These are phyloP conservation scores for Syngnathus scovelli DNA, from an alignment of 2,113 vertebrate species.

Conservation along the genomic window DNA sequence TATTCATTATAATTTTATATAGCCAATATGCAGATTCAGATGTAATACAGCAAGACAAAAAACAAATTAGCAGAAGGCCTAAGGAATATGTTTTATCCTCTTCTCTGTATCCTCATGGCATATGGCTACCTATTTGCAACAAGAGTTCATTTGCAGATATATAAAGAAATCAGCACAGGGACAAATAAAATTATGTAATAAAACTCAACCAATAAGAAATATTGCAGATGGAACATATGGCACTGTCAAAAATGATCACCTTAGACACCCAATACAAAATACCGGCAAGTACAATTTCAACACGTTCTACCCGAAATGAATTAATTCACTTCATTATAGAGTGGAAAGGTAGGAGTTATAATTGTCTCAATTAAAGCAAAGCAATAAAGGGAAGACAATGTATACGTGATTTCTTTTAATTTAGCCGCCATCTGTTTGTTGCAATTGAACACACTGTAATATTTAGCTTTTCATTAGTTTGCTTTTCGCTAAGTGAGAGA, in stretches of 20 bases:
- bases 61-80: slow-evolving; percentile 65
- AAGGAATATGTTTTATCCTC: slow-evolving; percentile 59
- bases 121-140: slow-evolving; percentile 73
- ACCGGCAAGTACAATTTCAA: slow-evolving; percentile 65
- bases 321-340: slow-evolving; percentile 76
- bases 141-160: slow-evolving; percentile 69
- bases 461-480: slow-evolving; percentile 75
- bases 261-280: slow-evolving; percentile 63
- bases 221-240: slow-evolving; percentile 69
- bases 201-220: slow-evolving; percentile 74
- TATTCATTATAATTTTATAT: slow-evolving; percentile 70
- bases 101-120: slow-evolving; percentile 62
- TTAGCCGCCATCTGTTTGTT: slow-evolving; percentile 78
- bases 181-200: slow-evolving; percentile 74
- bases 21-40: slow-evolving; percentile 63
- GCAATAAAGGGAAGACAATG: slow-evolving; percentile 75
- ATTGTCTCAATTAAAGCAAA: slow-evolving; percentile 72
- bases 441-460: slow-evolving; percentile 76
- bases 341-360: slow-evolving; percentile 76
- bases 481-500: slow-evolving; percentile 62
- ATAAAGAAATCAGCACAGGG: slow-evolving; percentile 63
- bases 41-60: slow-evolving; percentile 45
- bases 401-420: slow-evolving; percentile 80
- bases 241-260: slow-evolving; percentile 72
- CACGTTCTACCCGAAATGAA: slow-evolving; percentile 67